Percentiles rank a stretch among this genome's conserved stretches.
These are phyloP conservation scores for Leptinotarsa peninsularis DNA, from an alignment of 2,888 invertebrate genomes.

Conservation along the genomic window DNA sequence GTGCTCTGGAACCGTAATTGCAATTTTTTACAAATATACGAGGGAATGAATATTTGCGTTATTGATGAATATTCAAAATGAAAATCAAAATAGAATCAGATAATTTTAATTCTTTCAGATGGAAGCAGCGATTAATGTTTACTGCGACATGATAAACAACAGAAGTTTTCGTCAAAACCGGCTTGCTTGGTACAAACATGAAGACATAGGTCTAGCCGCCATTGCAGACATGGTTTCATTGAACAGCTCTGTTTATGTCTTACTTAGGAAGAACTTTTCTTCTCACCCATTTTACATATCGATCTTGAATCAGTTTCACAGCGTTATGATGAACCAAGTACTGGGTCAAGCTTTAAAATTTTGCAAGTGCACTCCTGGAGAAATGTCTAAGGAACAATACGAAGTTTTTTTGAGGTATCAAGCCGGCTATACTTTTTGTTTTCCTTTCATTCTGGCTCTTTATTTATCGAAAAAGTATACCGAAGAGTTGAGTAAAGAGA, in stretches of 20 bases:
- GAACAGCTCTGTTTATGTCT: background rate
- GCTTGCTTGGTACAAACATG: slow-evolving; percentile 17
- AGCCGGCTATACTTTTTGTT: slow-evolving; percentile 91
- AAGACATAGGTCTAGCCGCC: slow-evolving; percentile 14
- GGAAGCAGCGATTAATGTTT: background rate
- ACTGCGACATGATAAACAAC: slow-evolving; percentile 26
- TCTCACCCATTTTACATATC: slow-evolving; percentile 80
- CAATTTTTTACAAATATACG: too few species aligned
- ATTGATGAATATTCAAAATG: too few species aligned
- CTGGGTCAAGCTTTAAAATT: slow-evolving; percentile 87
- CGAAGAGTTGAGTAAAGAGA: slow-evolving; percentile 82
- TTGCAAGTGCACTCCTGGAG: slow-evolving; percentile 74
- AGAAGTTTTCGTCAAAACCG: slow-evolving; percentile 12
- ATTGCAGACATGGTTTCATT: slow-evolving; percentile 16
- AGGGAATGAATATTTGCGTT: too few species aligned
- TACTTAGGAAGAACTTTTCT: slow-evolving; percentile 70
- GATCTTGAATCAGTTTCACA: slow-evolving; percentile 84
- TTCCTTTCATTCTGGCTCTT: slow-evolving; percentile 90
- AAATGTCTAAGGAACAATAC: slow-evolving; percentile 78
- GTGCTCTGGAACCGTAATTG: too few species aligned
- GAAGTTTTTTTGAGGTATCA: slow-evolving; percentile 89
- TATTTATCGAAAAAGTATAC: slow-evolving; percentile 83
- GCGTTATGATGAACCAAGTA: slow-evolving; percentile 77
- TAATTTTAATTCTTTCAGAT: background rate
- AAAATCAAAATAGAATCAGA: too few species aligned